A percentile compares a stretch with the other conserved stretches of the same genome.
phyloP scores from a whole-genome alignment of 2,113 vertebrate genomes.

The Melanotaenia duboulayi region DNA sequence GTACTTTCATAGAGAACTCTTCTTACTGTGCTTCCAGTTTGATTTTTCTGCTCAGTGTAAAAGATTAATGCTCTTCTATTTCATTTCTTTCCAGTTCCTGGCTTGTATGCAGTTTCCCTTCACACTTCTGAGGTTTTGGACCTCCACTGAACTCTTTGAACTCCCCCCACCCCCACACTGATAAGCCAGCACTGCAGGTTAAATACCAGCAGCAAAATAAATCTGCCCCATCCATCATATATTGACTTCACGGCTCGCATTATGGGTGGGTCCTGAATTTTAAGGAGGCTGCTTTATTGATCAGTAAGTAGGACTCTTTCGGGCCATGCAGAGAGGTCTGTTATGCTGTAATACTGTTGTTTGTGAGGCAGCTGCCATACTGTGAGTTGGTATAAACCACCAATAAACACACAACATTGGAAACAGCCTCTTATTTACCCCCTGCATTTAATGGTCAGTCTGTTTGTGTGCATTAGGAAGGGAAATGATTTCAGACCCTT shows the following conservation, averaged over 20 bases:
- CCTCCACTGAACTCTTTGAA: conserved; percentile 15
- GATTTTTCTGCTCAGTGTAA: conserved; percentile 27
- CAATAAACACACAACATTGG: conserved; percentile 3
- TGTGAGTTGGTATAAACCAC: conserved; percentile 9
- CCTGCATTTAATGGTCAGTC: too few relatives aligned
- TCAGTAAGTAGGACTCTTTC: conserved; percentile 26
- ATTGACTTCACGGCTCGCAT: conserved; percentile 57
- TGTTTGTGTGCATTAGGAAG: too few relatives aligned
- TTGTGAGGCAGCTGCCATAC: conserved; percentile 25
- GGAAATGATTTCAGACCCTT: too few relatives aligned
- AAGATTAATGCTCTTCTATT: too few relatives aligned
- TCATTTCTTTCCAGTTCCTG: too few relatives aligned
- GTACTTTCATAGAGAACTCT: conserved; percentile 1
- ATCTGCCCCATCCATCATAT: conserved; percentile 70
- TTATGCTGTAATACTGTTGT: conserved; percentile 42
- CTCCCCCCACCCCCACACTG: background rate
- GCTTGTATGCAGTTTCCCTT: conserved; percentile 19
- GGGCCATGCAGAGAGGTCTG: conserved; percentile 7
- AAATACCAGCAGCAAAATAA: conserved; percentile 56
- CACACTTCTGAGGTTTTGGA: conserved; percentile 21
- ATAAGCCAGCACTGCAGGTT: conserved; percentile 46
- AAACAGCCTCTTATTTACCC: too few relatives aligned
- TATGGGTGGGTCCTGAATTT: conserved; percentile 62
- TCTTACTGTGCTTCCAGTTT: conserved; percentile 5
- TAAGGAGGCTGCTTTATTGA: conserved; percentile 60